These are phyloP conservation scores for Ostrea edulis DNA, from an alignment of 1,140 invertebrate species.

Conservation along the genomic window DNA sequence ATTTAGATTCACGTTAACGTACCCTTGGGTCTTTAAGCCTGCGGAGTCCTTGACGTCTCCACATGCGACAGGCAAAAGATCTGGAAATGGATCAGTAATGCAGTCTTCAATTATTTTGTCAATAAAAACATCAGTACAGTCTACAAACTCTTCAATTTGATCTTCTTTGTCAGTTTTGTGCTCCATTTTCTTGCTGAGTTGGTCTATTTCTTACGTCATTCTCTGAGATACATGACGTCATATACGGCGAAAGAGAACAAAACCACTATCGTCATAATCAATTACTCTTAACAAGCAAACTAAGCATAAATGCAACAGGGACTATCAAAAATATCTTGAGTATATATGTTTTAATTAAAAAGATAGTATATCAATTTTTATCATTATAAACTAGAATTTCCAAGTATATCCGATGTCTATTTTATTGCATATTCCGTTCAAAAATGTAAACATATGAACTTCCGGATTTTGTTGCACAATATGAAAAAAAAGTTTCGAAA, in stretches of 20 bases:
- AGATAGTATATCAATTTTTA: too few species aligned
- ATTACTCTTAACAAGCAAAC: not conserved
- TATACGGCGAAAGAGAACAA: not conserved
- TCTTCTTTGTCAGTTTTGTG: not conserved
- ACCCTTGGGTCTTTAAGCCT: not conserved
- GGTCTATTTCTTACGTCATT: not conserved
- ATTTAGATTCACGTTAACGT: not conserved
- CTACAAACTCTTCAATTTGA: conserved; percentile 3
- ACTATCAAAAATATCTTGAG: not conserved
- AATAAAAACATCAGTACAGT: conserved; percentile 2
- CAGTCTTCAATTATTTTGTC: not conserved
- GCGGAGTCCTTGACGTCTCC: not conserved
- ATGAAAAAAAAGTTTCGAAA: conserved; percentile 23
- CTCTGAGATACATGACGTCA: not conserved
- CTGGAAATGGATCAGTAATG: not conserved
- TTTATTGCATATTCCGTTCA: not conserved
- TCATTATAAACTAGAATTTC: not conserved
- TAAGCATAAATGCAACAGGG: not conserved
- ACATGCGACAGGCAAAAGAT: not conserved
- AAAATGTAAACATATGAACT: not conserved
- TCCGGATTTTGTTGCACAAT: not conserved
- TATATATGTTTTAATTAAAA: not conserved
- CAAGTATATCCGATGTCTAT: not conserved
- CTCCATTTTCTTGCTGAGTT: not conserved
- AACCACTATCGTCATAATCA: not conserved